Percentiles rank a stretch among this genome's conserved stretches.
Evolutionary conservation across 2,797 vertebrate genomes (phyloP).

Genomic region (Pseudochirops cupreus): DNA sequence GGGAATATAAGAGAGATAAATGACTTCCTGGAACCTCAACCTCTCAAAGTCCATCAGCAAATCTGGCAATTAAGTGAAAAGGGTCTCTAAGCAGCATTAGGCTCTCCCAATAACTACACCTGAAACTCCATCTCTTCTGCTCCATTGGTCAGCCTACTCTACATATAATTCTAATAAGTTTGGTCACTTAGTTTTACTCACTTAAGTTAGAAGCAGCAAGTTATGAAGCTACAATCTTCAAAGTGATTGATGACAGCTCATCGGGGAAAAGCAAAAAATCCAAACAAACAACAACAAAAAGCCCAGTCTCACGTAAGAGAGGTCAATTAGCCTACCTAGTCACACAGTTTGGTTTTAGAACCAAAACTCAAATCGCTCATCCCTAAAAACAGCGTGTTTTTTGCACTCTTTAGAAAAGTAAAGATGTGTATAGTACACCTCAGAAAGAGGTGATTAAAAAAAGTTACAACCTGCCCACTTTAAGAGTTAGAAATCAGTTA

Average conservation of each 20-base stretch:
- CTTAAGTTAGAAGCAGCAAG: not conserved
- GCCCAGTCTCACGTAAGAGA: not conserved
- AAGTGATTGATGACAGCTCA: not conserved
- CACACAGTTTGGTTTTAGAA: not conserved
- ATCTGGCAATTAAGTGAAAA: slow-evolving; percentile 11
- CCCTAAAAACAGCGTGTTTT: not conserved
- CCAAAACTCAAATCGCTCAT: not conserved
- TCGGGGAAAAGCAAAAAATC: not conserved
- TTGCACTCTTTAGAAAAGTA: not conserved
- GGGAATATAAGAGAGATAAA: slow-evolving; percentile 21
- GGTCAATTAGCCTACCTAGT: not conserved
- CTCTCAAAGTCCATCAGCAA: not conserved
- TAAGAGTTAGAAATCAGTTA: not conserved
- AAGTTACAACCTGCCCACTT: not conserved
- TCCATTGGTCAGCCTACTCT: slow-evolving; percentile 8
- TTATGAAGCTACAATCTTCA: not conserved
- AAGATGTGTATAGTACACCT: not conserved
- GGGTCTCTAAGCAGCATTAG: not conserved
- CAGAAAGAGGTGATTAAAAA: not conserved
- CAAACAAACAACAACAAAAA: not conserved
- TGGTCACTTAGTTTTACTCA: not conserved
- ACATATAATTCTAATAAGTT: not conserved
- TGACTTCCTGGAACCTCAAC: slow-evolving; percentile 10
- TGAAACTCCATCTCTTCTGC: not conserved
- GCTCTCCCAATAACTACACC: not conserved